These are phyloP conservation scores for Muntiacus reevesi DNA, from an alignment of 2,113 vertebrate genomes.

Conservation along the genomic window DNA sequence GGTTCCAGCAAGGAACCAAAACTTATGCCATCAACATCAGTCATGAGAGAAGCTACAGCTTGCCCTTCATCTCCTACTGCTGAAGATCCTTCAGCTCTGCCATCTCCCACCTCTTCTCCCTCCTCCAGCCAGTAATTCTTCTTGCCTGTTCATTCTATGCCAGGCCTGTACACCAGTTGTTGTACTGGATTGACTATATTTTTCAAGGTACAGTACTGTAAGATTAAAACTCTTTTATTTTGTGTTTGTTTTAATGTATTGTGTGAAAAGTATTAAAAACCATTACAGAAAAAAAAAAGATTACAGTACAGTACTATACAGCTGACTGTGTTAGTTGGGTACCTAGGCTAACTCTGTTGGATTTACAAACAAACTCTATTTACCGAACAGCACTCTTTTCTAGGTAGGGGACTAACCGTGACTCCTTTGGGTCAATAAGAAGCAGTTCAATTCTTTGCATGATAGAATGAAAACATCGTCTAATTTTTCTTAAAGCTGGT, in stretches of 20 bases:
- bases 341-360: not conserved
- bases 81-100: not conserved
- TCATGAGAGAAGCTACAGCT: not conserved
- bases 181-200: not conserved
- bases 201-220: not conserved
- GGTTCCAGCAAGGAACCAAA: not conserved
- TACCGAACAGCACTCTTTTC: not conserved
- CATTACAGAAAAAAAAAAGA: not conserved
- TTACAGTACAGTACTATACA: not conserved
- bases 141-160: not conserved
- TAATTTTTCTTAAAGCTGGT: not conserved
- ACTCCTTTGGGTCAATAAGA: not conserved
- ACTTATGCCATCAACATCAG: not conserved
- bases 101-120: not conserved
- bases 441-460: not conserved
- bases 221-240: not conserved
- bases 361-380: not conserved
- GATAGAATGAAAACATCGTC: not conserved
- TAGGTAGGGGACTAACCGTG: not conserved
- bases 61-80: not conserved
- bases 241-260: not conserved
- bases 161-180: not conserved
- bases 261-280: not conserved
- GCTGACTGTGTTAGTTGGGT: not conserved
- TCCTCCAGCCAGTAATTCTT: not conserved